Percentiles rank a stretch among this genome's conserved stretches.
Evolutionary conservation across 2,888 invertebrate species (phyloP).

Genomic region (Sesia bembeciformis): DNA sequence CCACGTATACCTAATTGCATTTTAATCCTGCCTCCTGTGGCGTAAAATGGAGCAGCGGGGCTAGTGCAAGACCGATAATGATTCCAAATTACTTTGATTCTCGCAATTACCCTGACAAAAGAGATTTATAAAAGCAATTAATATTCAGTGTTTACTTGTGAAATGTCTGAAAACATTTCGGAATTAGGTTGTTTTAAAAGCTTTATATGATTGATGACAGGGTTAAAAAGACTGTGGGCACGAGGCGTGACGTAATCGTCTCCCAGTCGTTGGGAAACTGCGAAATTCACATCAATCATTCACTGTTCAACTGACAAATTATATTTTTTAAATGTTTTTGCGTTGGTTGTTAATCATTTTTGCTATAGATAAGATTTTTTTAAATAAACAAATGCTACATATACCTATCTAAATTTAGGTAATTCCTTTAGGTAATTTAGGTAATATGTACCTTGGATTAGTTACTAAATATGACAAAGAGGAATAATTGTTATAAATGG

Average conservation of each 20-base stretch:
- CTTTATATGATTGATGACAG: constrained; percentile 29
- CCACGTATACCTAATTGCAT: no score
- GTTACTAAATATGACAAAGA: no score
- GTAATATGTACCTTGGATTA: no score
- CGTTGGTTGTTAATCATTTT: no score
- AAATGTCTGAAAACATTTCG: constrained; percentile 14
- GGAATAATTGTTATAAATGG: no score
- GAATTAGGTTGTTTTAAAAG: constrained; percentile 16
- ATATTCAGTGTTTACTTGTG: constrained; percentile 13
- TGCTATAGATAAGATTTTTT: no score
- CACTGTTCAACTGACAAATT: constrained; percentile 23
- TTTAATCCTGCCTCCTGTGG: no score
- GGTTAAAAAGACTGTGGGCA: constrained; percentile 14
- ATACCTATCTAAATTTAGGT: no score
- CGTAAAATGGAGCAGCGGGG: no score
- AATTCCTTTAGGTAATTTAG: no score
- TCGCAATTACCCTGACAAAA: constrained; percentile 6
- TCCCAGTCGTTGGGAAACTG: constrained; percentile 2
- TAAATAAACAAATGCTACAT: no score
- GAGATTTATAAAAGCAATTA: neutral
- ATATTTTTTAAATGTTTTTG: constrained; percentile 10
- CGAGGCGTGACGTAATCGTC: constrained; percentile 4
- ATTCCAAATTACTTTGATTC: neutral
- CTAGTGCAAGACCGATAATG: no score
- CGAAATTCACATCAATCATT: constrained; percentile 29